Conservation (phyloP, 2,888 invertebrate genomes). For the Electrophaes corylata region DNA sequence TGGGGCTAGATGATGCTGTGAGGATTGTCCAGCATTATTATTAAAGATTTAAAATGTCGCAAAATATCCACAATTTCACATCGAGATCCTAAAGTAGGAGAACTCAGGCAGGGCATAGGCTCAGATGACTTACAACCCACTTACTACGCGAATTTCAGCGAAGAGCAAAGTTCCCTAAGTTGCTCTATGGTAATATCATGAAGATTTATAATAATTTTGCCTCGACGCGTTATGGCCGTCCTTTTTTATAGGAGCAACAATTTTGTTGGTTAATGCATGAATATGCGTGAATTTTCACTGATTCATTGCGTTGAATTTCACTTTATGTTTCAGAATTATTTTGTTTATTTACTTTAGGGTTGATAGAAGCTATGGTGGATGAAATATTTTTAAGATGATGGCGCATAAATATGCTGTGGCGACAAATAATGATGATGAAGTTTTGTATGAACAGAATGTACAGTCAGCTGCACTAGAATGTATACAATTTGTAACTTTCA, state of each 20-base stretch:
- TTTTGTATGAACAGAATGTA: too few species aligned
- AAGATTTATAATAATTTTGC: conserved; percentile 82
- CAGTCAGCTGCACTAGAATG: too few species aligned
- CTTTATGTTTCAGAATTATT: conserved; percentile 22
- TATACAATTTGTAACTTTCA: too few species aligned
- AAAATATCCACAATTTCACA: background rate
- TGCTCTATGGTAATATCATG: conserved; percentile 81
- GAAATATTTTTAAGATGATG: background rate
- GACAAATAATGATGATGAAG: too few species aligned
- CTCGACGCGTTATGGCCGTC: conserved; percentile 66
- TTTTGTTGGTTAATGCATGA: conserved; percentile 57
- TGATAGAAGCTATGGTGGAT: background rate
- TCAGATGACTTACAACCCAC: conserved; percentile 78
- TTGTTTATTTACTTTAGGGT: background rate
- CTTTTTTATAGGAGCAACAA: conserved; percentile 71
- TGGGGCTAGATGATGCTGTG: too few species aligned
- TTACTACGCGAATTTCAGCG: conserved; percentile 72
- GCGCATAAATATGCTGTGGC: too few species aligned
- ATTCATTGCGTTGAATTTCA: conserved; percentile 43
- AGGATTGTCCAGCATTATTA: too few species aligned
- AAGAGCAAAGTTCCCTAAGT: conserved; percentile 79
- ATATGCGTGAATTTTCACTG: conserved; percentile 53
- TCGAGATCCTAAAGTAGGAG: conserved; percentile 45
- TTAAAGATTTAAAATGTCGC: too few species aligned
- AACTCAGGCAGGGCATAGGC: conserved; percentile 55